phyloP scores from a whole-genome alignment of 2,888 invertebrate genomes.

The Craniophora ligustri region DNA sequence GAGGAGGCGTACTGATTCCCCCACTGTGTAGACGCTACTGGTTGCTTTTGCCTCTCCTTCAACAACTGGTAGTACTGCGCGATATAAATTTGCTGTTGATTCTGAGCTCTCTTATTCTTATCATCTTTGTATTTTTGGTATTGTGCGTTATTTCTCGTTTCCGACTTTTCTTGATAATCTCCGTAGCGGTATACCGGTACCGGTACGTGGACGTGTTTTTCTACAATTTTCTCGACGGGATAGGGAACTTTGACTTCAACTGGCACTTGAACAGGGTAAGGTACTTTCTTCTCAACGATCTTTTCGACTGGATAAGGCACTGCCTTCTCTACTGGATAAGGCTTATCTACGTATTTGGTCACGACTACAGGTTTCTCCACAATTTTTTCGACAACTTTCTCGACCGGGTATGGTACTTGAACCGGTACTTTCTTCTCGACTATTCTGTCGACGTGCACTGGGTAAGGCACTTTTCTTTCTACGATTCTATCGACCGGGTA shows the following conservation, averaged over 20 bases:
- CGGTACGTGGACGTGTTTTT: conserved; percentile 75
- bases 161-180: conserved; percentile 33
- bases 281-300: conserved; percentile 85
- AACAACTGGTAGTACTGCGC: conserved; percentile 51
- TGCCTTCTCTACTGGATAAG: conserved; percentile 83
- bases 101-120: conserved; percentile 26
- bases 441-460: conserved; percentile 79
- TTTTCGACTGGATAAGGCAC: conserved; percentile 84
- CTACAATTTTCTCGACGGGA: conserved; percentile 77
- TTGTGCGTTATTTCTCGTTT: conserved; percentile 49
- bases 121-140: conserved; percentile 48
- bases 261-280: conserved; percentile 88
- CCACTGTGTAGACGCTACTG: conserved; percentile 69
- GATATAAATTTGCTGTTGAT: conserved; percentile 37
- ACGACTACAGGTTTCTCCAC: conserved; percentile 89
- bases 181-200: conserved; percentile 53
- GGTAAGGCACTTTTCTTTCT: conserved; percentile 83
- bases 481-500: conserved; percentile 87
- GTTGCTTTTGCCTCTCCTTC: conserved; percentile 42
- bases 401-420: conserved; percentile 82
- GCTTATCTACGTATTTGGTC: conserved; percentile 79
- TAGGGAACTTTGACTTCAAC: conserved; percentile 85
- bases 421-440: conserved; percentile 83
- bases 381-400: conserved; percentile 84
- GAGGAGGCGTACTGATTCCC: conserved; percentile 79